These are phyloP conservation scores for Macrophya annulata DNA, from an alignment of 2,888 invertebrate species.

Conservation along the genomic window DNA sequence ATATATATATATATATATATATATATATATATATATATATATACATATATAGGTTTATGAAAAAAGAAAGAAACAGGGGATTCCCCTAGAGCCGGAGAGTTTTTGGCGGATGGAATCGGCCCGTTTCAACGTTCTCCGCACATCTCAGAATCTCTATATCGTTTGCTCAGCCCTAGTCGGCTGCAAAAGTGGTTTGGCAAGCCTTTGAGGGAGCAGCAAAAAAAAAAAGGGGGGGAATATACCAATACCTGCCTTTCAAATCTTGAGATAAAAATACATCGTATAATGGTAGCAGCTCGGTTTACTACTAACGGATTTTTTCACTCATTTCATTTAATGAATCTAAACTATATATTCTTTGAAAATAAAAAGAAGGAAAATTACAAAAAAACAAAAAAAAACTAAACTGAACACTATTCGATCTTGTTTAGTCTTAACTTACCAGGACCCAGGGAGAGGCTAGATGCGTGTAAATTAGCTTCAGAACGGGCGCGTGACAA, in stretches of 20 bases:
- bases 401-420: not conserved
- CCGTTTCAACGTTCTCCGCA: not conserved
- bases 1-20: not conserved
- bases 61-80: slow-evolving; percentile 13
- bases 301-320: not conserved
- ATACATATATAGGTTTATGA: not conserved
- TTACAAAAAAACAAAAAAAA: not conserved
- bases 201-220: slow-evolving; percentile 57
- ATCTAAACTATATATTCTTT: not conserved
- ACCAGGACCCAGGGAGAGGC: slow-evolving; percentile 87
- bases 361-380: not conserved
- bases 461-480: slow-evolving; percentile 90
- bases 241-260: slow-evolving; percentile 1
- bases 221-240: slow-evolving; percentile 40
- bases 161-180: slow-evolving; percentile 16
- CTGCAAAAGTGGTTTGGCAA: slow-evolving; percentile 58
- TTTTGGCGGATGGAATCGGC: slow-evolving; percentile 28
- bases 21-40: not conserved
- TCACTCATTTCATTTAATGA: not conserved
- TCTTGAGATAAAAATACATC: slow-evolving; percentile 26
- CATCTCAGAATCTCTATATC: slow-evolving; percentile 34
- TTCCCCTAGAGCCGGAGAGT: slow-evolving; percentile 30
- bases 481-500: slow-evolving; percentile 93
- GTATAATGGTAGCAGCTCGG: not conserved
- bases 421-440: slow-evolving; percentile 59